Evolutionary conservation across 1,140 invertebrate genomes (phyloP), one percentile per base, ranked within the genome.

Genomic region (Aporrectodea caliginosa): DNA sequence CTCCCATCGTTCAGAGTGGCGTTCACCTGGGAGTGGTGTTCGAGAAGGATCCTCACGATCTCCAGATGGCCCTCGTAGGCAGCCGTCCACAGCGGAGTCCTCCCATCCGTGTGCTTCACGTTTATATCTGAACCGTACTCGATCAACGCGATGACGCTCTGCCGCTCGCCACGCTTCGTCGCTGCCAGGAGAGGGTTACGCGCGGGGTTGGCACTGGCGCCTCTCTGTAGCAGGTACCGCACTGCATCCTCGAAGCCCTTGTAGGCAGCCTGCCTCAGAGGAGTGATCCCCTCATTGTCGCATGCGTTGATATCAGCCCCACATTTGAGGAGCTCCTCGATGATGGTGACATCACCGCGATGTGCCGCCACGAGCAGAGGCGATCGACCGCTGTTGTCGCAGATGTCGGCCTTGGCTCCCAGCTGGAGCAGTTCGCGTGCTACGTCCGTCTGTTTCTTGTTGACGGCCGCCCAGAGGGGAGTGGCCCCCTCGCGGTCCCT

Each of bases 401-500:
- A 91, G 82, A 94, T 92, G 88, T 96, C 94, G 1, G 94, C 93
- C 87, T 96, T 94, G 0, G 94, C 94, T 81, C 94, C 94, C 83
- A 92, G 93, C 87, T 95, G 94, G 79, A 96, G 86, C 12, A 96
- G 88, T 33, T 95, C 84, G 84, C 95, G 94, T 84, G 94, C 95
- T 0, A 95, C 93, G 83, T 94, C 93, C 80, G 90, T 81, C 75
- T 87, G 87, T 78, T 87, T 87, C 79, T 88, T 86, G 78, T 85
- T 86, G 16, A 94, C 93, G 33, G 94, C 94, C 69, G 95, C 90
- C 88, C 96, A 91, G 22, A 98, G 90, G 0, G 96, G 94, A 2
- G 95, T 97, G 88, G 95, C 95, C 2, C 95, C 95, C 88, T 98
- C 95, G 84, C 97, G 94, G 31, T 95, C 94, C 75, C 93, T 91